Evolutionary conservation across 2,888 invertebrate genomes (phyloP).

Genomic region (Strigamia transsilvanica): DNA sequence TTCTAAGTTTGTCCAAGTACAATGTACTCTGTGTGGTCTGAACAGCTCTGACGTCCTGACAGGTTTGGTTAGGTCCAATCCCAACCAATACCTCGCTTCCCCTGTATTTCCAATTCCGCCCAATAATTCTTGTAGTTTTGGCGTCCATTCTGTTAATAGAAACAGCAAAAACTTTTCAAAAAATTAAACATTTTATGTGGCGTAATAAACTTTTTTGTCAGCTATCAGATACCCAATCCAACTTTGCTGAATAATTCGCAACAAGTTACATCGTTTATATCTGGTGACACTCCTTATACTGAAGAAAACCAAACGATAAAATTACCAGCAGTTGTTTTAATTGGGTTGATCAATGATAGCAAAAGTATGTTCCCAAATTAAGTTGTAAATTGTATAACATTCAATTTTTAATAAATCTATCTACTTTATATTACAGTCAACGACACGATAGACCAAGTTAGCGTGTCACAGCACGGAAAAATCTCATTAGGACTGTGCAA

Average conservation of each 20-base stretch:
- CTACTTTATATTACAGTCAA: neutral
- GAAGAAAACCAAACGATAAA: neutral
- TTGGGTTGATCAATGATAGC: neutral
- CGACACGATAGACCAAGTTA: neutral
- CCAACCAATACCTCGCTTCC: too few species aligned
- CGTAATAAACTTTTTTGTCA: neutral
- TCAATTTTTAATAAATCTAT: neutral
- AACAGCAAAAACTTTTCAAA: too few species aligned
- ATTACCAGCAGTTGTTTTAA: constrained; percentile 11
- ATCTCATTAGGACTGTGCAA: constrained; percentile 1
- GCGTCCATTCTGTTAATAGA: too few species aligned
- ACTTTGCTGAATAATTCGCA: neutral
- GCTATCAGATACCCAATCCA: neutral
- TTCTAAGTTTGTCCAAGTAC: too few species aligned
- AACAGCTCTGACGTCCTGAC: too few species aligned
- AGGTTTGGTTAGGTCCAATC: too few species aligned
- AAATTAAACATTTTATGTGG: too few species aligned
- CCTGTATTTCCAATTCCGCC: too few species aligned
- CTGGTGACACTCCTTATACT: neutral
- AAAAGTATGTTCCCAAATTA: neutral
- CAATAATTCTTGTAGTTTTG: too few species aligned
- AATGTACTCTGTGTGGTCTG: too few species aligned
- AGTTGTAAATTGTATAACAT: neutral
- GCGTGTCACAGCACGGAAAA: neutral
- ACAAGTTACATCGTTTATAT: constrained; percentile 2